phyloP scores from a whole-genome alignment of 2,888 invertebrate genomes.

The Timema podura region DNA sequence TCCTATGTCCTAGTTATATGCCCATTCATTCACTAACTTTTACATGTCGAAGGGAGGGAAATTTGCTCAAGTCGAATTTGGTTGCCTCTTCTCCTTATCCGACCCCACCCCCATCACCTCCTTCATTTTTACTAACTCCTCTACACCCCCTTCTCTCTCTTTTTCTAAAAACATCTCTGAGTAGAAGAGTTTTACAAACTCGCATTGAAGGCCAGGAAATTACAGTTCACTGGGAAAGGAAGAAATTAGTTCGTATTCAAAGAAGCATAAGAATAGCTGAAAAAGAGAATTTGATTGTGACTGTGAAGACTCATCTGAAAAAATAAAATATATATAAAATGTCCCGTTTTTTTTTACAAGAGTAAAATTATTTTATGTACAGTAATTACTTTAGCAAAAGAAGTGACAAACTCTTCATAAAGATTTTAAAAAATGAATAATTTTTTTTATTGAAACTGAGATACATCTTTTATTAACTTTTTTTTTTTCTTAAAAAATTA shows the following conservation, averaged over 20 bases:
- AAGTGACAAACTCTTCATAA: too few relatives aligned
- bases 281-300: conserved; percentile 31
- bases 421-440: too few relatives aligned
- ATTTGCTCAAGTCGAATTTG: conserved; percentile 24
- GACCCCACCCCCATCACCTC: too few relatives aligned
- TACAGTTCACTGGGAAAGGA: conserved; percentile 22
- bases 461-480: too few relatives aligned
- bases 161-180: conserved; percentile 2
- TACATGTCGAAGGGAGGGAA: conserved; percentile 15
- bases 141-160: not conserved
- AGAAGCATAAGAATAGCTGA: conserved; percentile 17
- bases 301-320: conserved; percentile 22
- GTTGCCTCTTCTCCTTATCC: conserved; percentile 3
- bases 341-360: too few relatives aligned
- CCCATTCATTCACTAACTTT: conserved; percentile 29
- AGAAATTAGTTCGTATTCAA: conserved; percentile 28
- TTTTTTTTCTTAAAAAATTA: too few relatives aligned
- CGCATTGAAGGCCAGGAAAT: conserved; percentile 25
- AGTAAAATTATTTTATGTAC: too few relatives aligned
- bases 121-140: too few relatives aligned
- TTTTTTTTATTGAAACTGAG: too few relatives aligned
- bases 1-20: conserved; percentile 25
- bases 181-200: conserved; percentile 22
- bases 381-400: too few relatives aligned
- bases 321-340: too few relatives aligned